Base-by-base conservation (phyloP, 2,113 vertebrate species). In the Xiphophorus maculatus region DNA sequence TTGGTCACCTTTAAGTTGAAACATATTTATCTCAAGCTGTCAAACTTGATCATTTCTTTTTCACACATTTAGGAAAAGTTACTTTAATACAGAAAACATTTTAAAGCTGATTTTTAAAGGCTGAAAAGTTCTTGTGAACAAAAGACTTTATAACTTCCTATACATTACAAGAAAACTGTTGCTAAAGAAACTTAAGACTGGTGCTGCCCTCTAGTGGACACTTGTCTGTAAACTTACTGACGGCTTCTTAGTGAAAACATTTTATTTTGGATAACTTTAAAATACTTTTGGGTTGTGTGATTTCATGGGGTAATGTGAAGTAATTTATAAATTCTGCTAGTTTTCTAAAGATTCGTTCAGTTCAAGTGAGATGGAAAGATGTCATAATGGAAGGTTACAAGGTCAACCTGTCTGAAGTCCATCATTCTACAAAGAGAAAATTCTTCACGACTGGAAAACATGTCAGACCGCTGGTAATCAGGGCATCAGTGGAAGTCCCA, bases 131-230 rank as follows among this genome's bases (percentile, higher is more conserved):
- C 14, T 17, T 44, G 13, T 44, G 42, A 44, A 44, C 42, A 44
- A 4, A 14, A 14, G 2, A 54, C 22, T 54, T 25, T 8, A 25
- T 54, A 54, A 25, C 48, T 54, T 54, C 6, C 19, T 19, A 19
- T 51, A 19, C 22, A 25, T 25, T 25, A 25, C 22, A 54, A 37
- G 35, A 11, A 37, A 37, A 12, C 35, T 37, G 35, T 37, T 37
- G 2, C 33, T 35, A 25, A 33, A 25, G 8, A 3, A 12, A 58
- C 1, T 19, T 5, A 30, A 28, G 51, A n/a, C 15, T 72, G 35
- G 58, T 82, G 67, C 79, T 80, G 76, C 68, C 81, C 79, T 37
- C 81, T 3, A 37, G 17, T 81, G 74, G 77, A 54, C 62, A 78
- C 30, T 37, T 35, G 11, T 60, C 12, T 3, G 15, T 15, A 69